phyloP scores from a whole-genome alignment of 2,797 vertebrate species.

The Stomatorhinus walkeri region DNA sequence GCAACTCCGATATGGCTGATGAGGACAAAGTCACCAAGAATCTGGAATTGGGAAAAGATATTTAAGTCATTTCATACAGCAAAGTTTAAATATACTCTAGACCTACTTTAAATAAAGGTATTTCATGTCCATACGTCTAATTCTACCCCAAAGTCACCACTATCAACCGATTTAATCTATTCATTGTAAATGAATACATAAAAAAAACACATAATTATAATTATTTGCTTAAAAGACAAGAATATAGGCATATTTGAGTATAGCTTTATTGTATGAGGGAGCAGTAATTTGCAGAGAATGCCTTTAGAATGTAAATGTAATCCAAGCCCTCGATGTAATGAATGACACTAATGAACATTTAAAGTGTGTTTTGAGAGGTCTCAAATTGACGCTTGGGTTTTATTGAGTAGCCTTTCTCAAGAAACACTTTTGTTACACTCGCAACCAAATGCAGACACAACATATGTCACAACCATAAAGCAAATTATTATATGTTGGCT shows the following conservation, averaged over 20 bases:
- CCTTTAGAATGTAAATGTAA: background rate
- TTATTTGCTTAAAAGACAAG: background rate
- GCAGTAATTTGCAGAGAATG: background rate
- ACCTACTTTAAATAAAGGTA: background rate
- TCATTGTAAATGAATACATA: background rate
- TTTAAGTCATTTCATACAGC: background rate
- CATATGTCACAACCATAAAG: background rate
- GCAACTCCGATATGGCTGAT: background rate
- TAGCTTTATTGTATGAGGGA: background rate
- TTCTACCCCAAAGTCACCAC: background rate
- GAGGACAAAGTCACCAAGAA: background rate
- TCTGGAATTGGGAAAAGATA: background rate
- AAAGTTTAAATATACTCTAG: background rate
- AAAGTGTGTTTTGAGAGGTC: background rate
- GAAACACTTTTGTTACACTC: background rate
- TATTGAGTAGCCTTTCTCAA: background rate
- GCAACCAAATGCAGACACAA: background rate
- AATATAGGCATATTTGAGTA: background rate
- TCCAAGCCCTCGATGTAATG: background rate
- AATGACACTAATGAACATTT: conserved; percentile 6
- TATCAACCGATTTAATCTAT: background rate
- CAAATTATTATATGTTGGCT: background rate
- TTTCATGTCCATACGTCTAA: background rate
- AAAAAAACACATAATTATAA: background rate
- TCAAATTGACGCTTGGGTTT: background rate